phyloP scores from a whole-genome alignment of 2,888 invertebrate genomes.

The Chironomus riparius region DNA sequence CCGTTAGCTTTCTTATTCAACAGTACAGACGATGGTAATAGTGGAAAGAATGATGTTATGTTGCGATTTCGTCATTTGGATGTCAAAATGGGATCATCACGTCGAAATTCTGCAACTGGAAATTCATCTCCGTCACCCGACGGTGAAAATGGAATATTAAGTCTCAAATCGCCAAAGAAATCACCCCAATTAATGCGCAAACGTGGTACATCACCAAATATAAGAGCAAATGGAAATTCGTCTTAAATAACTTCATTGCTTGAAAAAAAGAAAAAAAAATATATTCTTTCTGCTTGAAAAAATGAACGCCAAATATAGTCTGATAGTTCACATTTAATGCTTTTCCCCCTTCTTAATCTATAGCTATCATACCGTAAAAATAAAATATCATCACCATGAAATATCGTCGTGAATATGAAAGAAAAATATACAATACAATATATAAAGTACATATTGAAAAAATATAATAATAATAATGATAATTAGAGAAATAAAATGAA shows the following conservation, averaged over 20 bases:
- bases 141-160: constrained; percentile 37
- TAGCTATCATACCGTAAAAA: too few relatives aligned
- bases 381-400: too few relatives aligned
- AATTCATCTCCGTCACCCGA: constrained; percentile 62
- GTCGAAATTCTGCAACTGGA: constrained; percentile 52
- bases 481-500: too few relatives aligned
- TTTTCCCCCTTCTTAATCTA: too few relatives aligned
- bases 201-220: constrained; percentile 35
- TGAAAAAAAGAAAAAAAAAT: not conserved
- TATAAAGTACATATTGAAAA: too few relatives aligned
- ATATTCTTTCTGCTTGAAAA: not conserved
- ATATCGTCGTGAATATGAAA: too few relatives aligned
- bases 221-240: not conserved
- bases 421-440: too few relatives aligned
- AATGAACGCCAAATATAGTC: too few relatives aligned
- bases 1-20: constrained; percentile 81
- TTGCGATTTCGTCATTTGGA: constrained; percentile 80
- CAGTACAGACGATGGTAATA: constrained; percentile 54
- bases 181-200: constrained; percentile 44
- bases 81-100: constrained; percentile 59
- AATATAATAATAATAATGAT: too few relatives aligned
- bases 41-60: constrained; percentile 59
- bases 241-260: not conserved
- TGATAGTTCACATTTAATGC: too few relatives aligned
- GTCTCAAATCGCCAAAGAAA: constrained; percentile 44